Evolutionary conservation across 2,797 vertebrate genomes (phyloP), one percentile per base, ranked within the genome.

Genomic region (Petrocephalus sullivani): DNA sequence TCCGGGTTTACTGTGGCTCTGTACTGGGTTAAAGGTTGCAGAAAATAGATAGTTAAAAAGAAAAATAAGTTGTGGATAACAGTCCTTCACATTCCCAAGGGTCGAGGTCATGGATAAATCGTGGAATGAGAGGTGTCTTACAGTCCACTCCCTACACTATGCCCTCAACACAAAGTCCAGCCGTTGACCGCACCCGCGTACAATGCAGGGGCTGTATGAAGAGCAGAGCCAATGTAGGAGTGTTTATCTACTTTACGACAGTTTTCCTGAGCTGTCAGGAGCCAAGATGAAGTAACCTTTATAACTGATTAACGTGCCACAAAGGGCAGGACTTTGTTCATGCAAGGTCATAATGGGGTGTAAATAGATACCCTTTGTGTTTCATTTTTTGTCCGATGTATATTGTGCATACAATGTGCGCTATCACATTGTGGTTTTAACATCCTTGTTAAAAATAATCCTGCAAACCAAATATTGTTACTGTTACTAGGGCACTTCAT

Each of bases 191-290:
- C 46, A 64, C 51, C 87, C 51, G 64, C 51, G 87, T 0, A 71
- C 56, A 87, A 33, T 37, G 1, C 60, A 1, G 81, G 0, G 5
- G 21, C 16, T 23, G 75, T 12, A 3, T 58, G 60, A 41, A 49
- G 60, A 41, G 49, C 10, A 33, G 53, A 12, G 14, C 33, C 51
- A 4, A 60, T 19, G 7, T 16, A 57, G 81, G 23, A 75, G 85
- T 28, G 87, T 87, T 89, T 89, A 91, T 90, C 86, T 88, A 1
- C 10, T 21, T 61, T 51, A 86, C 83, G 87, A 71, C 88, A 84
- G 88, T 49, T 87, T 90, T 90, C 89, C 89, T 90, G 87, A 67
- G 46, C 71, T 56, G 78, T 33, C 71, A 54, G 46, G 56, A n/a
- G 21, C 87, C 56, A 3, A 37, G 49, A 71, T 58, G 54, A 51